phyloP scores from a whole-genome alignment of 2,113 vertebrate genomes.

The Paramisgurnus dabryanus region DNA sequence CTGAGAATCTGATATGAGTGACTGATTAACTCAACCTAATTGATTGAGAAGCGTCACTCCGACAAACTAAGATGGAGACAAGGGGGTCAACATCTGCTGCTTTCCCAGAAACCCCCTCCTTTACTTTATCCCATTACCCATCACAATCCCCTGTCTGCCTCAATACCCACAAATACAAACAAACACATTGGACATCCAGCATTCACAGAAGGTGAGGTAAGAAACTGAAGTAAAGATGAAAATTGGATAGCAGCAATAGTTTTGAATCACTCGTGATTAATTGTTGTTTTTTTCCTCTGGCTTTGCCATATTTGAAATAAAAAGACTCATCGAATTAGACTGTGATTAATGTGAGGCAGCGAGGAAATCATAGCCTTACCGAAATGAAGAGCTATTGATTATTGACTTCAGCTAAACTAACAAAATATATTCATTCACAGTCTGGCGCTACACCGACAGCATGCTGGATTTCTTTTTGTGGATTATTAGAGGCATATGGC shows the following conservation, averaged over 20 bases:
- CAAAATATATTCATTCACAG: constrained; percentile 48
- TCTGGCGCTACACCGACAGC: constrained; percentile 18
- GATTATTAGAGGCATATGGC: constrained; percentile 40
- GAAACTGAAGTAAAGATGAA: constrained; percentile 21
- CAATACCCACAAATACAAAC: constrained; percentile 6
- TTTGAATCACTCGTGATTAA: constrained; percentile 36
- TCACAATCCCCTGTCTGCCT: not conserved
- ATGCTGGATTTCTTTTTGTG: constrained; percentile 29
- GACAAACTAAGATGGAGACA: constrained; percentile 57
- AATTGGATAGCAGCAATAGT: not conserved
- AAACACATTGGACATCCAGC: constrained; percentile 1
- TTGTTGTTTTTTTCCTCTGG: constrained; percentile 7
- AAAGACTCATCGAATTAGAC: constrained; percentile 43
- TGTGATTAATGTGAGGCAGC: constrained; percentile 48
- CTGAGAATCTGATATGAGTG: constrained; percentile 56
- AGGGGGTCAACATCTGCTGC: constrained; percentile 73
- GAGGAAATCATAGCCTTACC: constrained; percentile 22
- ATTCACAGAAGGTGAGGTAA: constrained; percentile 39
- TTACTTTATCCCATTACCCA: constrained; percentile 24
- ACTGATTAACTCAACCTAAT: constrained; percentile 69
- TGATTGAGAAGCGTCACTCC: constrained; percentile 71
- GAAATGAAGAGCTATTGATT: constrained; percentile 54
- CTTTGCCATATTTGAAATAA: constrained; percentile 19
- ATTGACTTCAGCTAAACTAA: constrained; percentile 47
- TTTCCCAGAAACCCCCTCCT: constrained; percentile 66